Conservation (phyloP, 2,888 invertebrate species). For the Apamea sordens region DNA sequence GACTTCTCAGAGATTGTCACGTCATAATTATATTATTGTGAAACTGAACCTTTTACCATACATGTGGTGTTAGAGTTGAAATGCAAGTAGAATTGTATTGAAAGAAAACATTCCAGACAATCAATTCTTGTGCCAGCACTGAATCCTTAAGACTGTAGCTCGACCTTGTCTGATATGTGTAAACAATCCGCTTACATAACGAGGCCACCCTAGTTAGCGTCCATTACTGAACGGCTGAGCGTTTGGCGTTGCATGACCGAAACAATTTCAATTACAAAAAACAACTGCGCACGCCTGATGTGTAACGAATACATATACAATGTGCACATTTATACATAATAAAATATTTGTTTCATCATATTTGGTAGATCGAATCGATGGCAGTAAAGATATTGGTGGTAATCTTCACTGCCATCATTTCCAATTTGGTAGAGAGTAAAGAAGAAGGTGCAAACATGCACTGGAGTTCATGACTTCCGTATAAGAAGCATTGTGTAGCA, state of each 20-base stretch:
- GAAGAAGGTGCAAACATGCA: neutral
- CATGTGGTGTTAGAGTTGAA: conserved; percentile 3
- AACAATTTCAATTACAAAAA: conserved; percentile 76
- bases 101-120: conserved; percentile 34
- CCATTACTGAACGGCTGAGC: conserved; percentile 70
- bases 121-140: conserved; percentile 37
- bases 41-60: neutral
- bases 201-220: conserved; percentile 77
- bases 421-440: neutral
- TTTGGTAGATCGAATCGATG: conserved; percentile 23
- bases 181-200: conserved; percentile 82
- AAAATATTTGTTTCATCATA: conserved; percentile 49
- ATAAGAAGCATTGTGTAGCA: neutral
- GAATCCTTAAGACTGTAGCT: conserved; percentile 67
- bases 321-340: conserved; percentile 50
- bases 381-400: conserved; percentile 8
- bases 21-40: neutral
- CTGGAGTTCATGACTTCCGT: neutral
- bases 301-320: conserved; percentile 67
- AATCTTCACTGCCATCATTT: neutral
- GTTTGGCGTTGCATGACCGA: conserved; percentile 76
- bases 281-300: conserved; percentile 70
- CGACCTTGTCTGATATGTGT: conserved; percentile 80
- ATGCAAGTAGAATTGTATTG: neutral
- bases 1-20: neutral